These are phyloP conservation scores for Montipora foliosa DNA, from an alignment of 64 coral and sea anemone genomes.

Conservation along the genomic window DNA sequence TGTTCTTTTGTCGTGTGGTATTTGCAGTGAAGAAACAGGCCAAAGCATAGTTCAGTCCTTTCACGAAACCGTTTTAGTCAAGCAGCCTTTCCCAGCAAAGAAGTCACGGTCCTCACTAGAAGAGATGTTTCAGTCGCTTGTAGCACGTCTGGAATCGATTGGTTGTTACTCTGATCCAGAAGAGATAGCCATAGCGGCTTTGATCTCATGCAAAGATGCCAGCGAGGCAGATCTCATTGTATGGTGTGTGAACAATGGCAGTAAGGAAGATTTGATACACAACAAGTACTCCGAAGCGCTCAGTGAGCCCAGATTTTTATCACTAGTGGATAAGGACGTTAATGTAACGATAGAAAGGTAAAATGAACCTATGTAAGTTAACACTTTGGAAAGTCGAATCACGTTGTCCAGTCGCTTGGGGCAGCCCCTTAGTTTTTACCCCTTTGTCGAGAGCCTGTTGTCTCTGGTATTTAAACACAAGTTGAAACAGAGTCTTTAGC, in stretches of 20 bases:
- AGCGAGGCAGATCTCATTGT: conserved; percentile 55
- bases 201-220: conserved; percentile 39
- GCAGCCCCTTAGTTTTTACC: too few species aligned
- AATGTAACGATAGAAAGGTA: neutral
- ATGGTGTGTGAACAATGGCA: conserved; percentile 55
- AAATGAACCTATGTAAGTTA: neutral
- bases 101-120: neutral
- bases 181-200: conserved; percentile 55
- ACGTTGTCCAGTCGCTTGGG: too few species aligned
- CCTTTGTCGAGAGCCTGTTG: too few species aligned
- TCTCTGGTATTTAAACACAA: too few species aligned
- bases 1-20: conserved; percentile 37
- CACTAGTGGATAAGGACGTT: conserved; percentile 8
- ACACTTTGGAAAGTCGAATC: too few species aligned
- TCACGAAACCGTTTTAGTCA: neutral
- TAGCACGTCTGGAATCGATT: conserved; percentile 12
- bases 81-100: neutral
- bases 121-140: conserved; percentile 6
- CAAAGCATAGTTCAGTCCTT: neutral
- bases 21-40: conserved; percentile 10
- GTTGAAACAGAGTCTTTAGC: too few species aligned
- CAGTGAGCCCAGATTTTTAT: conserved; percentile 10
- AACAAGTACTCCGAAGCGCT: conserved; percentile 16
- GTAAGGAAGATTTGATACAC: conserved; percentile 22
- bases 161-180: neutral